A percentile compares a stretch with the other conserved stretches of the same genome.
Conservation (phyloP, 2,113 vertebrate species). For the Hippocampus mohnikei region DNA sequence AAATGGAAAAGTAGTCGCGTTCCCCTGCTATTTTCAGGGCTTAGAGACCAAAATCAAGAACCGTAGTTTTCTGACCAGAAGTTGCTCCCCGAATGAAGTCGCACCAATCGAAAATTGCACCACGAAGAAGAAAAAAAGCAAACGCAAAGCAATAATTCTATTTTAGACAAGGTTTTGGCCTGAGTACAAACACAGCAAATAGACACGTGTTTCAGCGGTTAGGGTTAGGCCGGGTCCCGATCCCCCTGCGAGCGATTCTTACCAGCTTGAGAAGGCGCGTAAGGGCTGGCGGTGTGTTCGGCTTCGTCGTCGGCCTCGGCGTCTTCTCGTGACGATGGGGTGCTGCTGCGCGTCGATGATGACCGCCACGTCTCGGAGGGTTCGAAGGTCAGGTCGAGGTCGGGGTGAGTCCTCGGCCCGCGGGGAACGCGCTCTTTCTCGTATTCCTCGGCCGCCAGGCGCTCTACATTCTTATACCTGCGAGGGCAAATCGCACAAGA, state of each 20-base stretch:
- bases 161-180: no score
- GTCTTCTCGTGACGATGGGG: slow-evolving; percentile 76
- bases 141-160: no score
- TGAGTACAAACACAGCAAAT: no score
- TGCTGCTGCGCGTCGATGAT: slow-evolving; percentile 66
- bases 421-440: slow-evolving; percentile 79
- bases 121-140: no score
- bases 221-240: no score
- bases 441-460: slow-evolving; percentile 84
- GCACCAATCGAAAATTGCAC: no score
- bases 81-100: no score
- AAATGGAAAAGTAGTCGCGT: no score
- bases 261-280: slow-evolving; percentile 61
- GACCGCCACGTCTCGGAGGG: slow-evolving; percentile 69
- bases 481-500: background rate
- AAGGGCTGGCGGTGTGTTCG: slow-evolving; percentile 37
- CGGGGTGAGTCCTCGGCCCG: slow-evolving; percentile 71
- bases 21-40: no score
- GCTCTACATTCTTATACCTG: slow-evolving; percentile 95
- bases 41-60: no score
- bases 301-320: slow-evolving; percentile 57
- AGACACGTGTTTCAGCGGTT: no score
- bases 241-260: slow-evolving; percentile 3
- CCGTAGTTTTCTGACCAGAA: no score
- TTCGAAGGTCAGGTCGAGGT: slow-evolving; percentile 78